A percentile compares a stretch with the other conserved stretches of the same genome.
Conservation (phyloP, 2,797 vertebrate genomes). For the Epinephelus malabaricus region DNA sequence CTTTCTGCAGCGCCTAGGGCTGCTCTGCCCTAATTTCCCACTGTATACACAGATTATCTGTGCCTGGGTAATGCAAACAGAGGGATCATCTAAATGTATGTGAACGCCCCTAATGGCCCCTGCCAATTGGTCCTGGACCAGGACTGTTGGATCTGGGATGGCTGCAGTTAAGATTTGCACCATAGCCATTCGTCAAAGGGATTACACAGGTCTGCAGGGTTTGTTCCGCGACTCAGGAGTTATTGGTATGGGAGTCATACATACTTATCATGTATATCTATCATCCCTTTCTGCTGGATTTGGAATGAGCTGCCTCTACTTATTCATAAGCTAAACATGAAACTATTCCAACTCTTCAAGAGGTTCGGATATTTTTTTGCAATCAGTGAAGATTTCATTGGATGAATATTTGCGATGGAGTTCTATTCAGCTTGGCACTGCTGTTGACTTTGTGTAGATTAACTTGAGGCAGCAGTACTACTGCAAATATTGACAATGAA, state of each 20-base stretch:
- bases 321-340: conserved; percentile 65
- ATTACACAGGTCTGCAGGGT: conserved; percentile 73
- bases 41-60: conserved; percentile 83
- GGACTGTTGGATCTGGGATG: conserved; percentile 54
- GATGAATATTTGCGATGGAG: conserved; percentile 44
- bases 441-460: conserved; percentile 39
- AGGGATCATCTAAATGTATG: conserved; percentile 81
- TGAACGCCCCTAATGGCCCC: conserved; percentile 77
- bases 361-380: conserved; percentile 43
- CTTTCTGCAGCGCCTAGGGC: conserved; percentile 59
- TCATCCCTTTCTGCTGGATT: conserved; percentile 51
- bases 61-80: conserved; percentile 81
- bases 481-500: conserved; percentile 42
- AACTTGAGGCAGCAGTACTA: conserved; percentile 16
- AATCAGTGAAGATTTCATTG: conserved; percentile 68
- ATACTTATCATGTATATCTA: conserved; percentile 65
- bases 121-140: conserved; percentile 68
- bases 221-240: conserved; percentile 57
- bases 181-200: conserved; percentile 73
- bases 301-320: conserved; percentile 55
- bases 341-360: conserved; percentile 55
- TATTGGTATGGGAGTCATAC: conserved; percentile 62
- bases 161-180: conserved; percentile 68
- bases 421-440: conserved; percentile 30
- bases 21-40: conserved; percentile 72